These are phyloP conservation scores for Luidia sarsii DNA, from an alignment of 53 echinoderm and acorn worm species.

Conservation along the genomic window DNA sequence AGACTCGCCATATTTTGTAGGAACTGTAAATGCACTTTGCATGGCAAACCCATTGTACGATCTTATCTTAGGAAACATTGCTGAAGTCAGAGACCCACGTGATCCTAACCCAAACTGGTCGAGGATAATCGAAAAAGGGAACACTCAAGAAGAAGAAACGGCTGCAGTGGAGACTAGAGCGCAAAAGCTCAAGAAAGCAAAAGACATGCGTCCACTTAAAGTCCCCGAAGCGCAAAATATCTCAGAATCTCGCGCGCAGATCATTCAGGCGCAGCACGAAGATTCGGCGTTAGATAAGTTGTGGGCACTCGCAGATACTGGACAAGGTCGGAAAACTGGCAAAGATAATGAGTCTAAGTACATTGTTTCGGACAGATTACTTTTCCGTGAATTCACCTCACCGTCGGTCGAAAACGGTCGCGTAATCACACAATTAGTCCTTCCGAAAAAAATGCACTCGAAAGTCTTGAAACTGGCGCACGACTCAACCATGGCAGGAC, in stretches of 20 bases:
- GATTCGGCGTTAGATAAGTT: constrained; percentile 1
- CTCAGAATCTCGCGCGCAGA: constrained; percentile 20
- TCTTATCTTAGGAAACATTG: neutral
- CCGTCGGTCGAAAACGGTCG: neutral
- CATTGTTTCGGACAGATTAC: constrained; percentile 2
- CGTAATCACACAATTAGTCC: constrained; percentile 17
- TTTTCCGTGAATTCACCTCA: constrained; percentile 21
- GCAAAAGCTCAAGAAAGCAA: constrained; percentile 1
- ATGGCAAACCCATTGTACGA: constrained; percentile 50
- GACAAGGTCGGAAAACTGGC: neutral
- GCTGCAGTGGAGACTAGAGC: constrained; percentile 23
- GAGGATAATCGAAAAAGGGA: neutral
- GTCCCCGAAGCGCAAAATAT: constrained; percentile 28
- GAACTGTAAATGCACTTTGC: constrained; percentile 49
- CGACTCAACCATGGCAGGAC: constrained; percentile 44
- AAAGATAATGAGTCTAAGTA: constrained; percentile 1
- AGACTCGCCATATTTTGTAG: constrained; percentile 44
- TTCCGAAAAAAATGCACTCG: constrained; percentile 3
- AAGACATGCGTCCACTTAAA: constrained; percentile 9
- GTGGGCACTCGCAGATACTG: neutral
- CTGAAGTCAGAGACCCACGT: neutral
- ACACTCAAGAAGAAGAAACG: no score
- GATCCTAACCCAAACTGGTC: constrained; percentile 14
- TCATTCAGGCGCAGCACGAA: neutral
- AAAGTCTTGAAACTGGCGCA: constrained; percentile 41